Percentiles rank a stretch among this genome's conserved stretches.
These are phyloP conservation scores for Glareola pratincola DNA, from an alignment of 2,113 vertebrate species.

Conservation along the genomic window DNA sequence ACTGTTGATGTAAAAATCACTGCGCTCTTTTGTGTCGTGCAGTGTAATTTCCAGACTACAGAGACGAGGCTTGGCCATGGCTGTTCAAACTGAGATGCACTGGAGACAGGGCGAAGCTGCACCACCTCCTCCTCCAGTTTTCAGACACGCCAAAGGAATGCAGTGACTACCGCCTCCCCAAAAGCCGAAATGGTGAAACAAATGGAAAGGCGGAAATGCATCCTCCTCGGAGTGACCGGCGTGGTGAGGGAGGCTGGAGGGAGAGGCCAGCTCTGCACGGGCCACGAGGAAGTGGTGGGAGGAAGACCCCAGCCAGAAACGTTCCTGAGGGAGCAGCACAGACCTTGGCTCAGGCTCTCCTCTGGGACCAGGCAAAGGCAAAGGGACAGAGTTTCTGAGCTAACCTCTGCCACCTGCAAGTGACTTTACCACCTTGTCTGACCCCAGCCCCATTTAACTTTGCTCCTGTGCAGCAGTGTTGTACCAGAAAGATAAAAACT, in stretches of 20 bases:
- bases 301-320: neutral
- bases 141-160: neutral
- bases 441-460: neutral
- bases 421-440: neutral
- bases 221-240: rapidly evolving
- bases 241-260: neutral
- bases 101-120: rapidly evolving
- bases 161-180: neutral
- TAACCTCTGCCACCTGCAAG: rapidly evolving
- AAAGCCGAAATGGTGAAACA: neutral
- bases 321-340: rapidly evolving
- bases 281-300: rapidly evolving
- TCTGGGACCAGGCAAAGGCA: neutral
- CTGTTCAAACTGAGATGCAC: neutral
- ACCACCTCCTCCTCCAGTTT: neutral
- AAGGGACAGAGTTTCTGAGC: neutral
- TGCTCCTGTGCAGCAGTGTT: neutral
- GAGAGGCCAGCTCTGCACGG: neutral
- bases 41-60: neutral
- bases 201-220: neutral
- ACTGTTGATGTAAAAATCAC: conserved; percentile 21
- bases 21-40: neutral
- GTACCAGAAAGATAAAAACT: neutral
- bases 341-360: neutral
- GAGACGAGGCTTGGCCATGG: neutral